phyloP scores from a whole-genome alignment of 2,113 vertebrate genomes.

The Patagioenas fasciata region DNA sequence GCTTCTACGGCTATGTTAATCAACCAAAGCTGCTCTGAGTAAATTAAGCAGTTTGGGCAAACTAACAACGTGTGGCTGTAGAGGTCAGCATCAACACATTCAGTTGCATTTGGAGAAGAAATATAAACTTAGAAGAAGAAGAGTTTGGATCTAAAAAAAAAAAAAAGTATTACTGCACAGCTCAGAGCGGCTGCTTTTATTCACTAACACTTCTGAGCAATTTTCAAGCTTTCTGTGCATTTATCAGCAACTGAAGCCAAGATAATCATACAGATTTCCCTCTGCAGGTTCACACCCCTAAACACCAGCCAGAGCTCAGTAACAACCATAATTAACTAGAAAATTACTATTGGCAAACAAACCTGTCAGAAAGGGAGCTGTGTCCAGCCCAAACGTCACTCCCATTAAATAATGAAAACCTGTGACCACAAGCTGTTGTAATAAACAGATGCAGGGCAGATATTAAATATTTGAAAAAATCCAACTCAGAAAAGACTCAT shows the following conservation, averaged over 20 bases:
- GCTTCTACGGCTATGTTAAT: background rate
- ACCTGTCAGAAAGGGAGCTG: background rate
- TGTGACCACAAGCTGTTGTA: background rate
- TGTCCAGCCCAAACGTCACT: background rate
- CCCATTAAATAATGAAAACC: background rate
- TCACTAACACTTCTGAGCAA: background rate
- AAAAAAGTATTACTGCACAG: background rate
- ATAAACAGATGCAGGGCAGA: background rate
- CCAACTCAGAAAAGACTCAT: background rate
- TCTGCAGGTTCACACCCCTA: background rate
- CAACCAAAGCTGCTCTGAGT: background rate
- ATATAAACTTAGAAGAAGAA: too few relatives aligned
- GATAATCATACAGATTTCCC: background rate
- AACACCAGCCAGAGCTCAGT: background rate
- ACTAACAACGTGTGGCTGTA: background rate
- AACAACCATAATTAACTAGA: background rate
- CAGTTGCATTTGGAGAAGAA: background rate
- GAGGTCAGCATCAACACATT: background rate
- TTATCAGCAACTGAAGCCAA: background rate
- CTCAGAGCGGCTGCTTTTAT: background rate
- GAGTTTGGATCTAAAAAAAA: background rate
- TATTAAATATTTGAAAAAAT: background rate
- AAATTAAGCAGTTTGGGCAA: background rate
- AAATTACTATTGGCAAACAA: background rate
- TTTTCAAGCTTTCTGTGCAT: background rate